These are phyloP conservation scores for Cactoblastis cactorum DNA, from an alignment of 2,888 invertebrate genomes.

Conservation along the genomic window DNA sequence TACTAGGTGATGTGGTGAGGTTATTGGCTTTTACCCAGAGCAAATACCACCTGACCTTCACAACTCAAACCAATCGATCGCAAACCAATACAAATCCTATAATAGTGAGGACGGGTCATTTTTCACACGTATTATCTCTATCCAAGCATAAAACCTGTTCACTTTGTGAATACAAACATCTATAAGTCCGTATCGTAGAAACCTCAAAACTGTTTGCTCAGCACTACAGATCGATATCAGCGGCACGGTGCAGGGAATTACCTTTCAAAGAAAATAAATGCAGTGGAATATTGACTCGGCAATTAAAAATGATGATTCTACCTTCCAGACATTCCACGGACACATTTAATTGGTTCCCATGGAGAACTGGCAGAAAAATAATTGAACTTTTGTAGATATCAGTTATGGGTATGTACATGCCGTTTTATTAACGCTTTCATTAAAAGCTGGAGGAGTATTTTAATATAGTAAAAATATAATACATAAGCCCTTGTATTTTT, in stretches of 20 bases:
- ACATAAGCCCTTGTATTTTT: too few species aligned
- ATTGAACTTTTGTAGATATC: background rate
- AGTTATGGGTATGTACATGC: too few species aligned
- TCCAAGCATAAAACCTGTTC: background rate
- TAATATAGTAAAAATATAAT: too few species aligned
- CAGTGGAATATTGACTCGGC: background rate
- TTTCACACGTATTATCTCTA: background rate
- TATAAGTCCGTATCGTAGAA: background rate
- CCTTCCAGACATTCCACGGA: background rate
- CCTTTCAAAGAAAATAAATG: background rate
- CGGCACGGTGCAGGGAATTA: conserved; percentile 13
- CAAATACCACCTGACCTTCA: too few species aligned
- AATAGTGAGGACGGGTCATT: too few species aligned
- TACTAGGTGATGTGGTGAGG: too few species aligned
- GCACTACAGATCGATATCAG: conserved; percentile 4
- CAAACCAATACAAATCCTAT: too few species aligned
- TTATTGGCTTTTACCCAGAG: too few species aligned
- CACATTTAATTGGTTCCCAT: background rate
- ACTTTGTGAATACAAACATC: background rate
- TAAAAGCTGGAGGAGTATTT: too few species aligned
- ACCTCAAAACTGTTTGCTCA: conserved; percentile 5
- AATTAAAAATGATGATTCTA: conserved; percentile 2
- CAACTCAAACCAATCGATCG: too few species aligned
- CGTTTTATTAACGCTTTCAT: too few species aligned
- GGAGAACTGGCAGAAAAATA: background rate